Evolutionary conservation across 2,797 vertebrate genomes (phyloP).

Genomic region (Sibirionetta formosa): DNA sequence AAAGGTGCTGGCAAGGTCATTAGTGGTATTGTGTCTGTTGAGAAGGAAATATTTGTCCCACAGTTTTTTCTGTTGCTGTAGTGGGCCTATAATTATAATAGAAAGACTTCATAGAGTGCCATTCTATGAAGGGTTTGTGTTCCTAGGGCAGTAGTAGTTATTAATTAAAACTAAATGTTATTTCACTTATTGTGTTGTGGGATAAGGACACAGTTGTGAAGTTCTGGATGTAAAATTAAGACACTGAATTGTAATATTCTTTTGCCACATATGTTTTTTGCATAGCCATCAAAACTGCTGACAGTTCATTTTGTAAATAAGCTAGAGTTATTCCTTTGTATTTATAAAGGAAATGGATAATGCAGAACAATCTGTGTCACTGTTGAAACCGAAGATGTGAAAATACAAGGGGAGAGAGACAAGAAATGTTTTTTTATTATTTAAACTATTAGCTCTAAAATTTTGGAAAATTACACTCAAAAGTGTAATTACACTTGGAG

Average conservation of each 20-base stretch:
- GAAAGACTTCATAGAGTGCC: neutral
- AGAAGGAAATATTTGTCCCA: neutral
- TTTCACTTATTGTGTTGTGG: neutral
- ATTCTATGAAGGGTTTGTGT: neutral
- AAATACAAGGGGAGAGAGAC: conserved; percentile 2
- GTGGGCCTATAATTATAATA: neutral
- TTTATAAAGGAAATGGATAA: neutral
- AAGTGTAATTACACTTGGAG: no score
- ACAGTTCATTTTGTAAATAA: conserved; percentile 26
- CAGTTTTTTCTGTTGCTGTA: neutral
- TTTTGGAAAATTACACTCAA: no score
- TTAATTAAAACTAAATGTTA: neutral
- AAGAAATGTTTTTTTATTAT: conserved; percentile 7
- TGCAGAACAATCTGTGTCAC: neutral
- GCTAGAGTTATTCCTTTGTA: neutral
- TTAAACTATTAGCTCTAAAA: no score
- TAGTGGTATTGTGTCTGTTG: neutral
- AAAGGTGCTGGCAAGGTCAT: neutral
- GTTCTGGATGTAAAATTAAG: neutral
- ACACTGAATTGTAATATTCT: neutral
- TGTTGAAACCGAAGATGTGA: conserved; percentile 32
- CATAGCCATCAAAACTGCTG: neutral
- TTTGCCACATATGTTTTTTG: neutral
- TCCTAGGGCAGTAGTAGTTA: neutral
- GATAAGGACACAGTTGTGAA: neutral